Conservation (phyloP, 1,140 invertebrate genomes). For the Lanistes nyassanus region DNA sequence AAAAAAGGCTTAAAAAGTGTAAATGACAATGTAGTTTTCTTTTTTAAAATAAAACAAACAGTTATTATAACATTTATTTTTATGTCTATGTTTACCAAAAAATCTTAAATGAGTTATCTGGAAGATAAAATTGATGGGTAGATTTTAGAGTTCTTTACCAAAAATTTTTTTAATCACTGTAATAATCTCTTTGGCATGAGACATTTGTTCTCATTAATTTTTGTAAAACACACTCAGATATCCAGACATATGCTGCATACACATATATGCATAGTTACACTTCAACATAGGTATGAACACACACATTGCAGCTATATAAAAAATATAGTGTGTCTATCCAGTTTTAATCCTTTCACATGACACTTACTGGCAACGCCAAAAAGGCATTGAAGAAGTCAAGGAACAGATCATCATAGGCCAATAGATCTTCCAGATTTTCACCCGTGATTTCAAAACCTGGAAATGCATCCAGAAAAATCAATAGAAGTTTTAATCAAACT, state of each 20-base stretch:
- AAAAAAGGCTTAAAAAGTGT: too few relatives aligned
- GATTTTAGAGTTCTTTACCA: too few relatives aligned
- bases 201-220: too few relatives aligned
- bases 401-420: constrained; percentile 67
- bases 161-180: too few relatives aligned
- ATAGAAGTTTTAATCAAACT: not conserved
- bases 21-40: too few relatives aligned
- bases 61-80: too few relatives aligned
- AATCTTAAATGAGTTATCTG: too few relatives aligned
- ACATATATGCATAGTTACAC: not conserved
- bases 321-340: not conserved
- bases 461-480: not conserved
- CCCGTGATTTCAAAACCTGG: constrained; percentile 63
- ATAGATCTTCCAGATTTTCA: constrained; percentile 65
- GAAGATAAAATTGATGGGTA: too few relatives aligned
- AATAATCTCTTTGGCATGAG: too few relatives aligned
- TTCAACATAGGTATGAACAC: not conserved
- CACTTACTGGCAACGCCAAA: constrained; percentile 62
- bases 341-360: not conserved
- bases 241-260: too few relatives aligned
- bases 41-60: constrained; percentile 2
- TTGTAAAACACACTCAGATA: too few relatives aligned
- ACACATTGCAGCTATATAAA: not conserved
- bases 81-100: too few relatives aligned
- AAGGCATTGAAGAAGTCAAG: constrained; percentile 68